These are phyloP conservation scores for Arctia plantaginis DNA, from an alignment of 2,888 invertebrate species.

Conservation along the genomic window DNA sequence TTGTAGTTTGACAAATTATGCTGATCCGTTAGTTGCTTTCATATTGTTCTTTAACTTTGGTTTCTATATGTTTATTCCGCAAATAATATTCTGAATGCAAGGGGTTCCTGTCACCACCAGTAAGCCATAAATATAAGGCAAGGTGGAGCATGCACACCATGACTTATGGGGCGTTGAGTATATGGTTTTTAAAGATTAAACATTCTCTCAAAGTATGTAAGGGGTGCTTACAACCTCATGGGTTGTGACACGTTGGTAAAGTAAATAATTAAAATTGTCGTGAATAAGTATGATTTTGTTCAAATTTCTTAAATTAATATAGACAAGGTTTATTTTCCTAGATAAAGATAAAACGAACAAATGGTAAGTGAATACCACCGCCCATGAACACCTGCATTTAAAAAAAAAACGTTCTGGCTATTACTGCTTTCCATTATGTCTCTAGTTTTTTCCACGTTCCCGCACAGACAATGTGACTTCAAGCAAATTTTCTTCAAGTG, in stretches of 20 bases:
- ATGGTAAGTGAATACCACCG: too few species aligned
- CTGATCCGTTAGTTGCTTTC: not conserved
- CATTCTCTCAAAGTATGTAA: constrained; percentile 31
- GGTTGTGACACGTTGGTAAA: not conserved
- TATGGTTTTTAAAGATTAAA: constrained; percentile 46
- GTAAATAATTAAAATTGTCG: not conserved
- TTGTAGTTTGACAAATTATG: not conserved
- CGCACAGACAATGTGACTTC: not conserved
- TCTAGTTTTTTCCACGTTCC: too few species aligned
- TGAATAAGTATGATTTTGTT: not conserved
- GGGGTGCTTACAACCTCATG: constrained; percentile 45
- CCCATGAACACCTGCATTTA: too few species aligned
- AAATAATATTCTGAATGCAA: constrained; percentile 17
- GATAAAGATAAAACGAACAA: too few species aligned
- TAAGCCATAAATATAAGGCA: constrained; percentile 68
- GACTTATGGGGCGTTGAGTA: constrained; percentile 55
- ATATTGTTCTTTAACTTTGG: not conserved
- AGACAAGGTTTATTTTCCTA: too few species aligned
- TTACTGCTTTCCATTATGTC: too few species aligned
- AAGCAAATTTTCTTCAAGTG: not conserved
- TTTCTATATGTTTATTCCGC: constrained; percentile 16
- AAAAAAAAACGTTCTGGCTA: not conserved
- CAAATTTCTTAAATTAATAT: too few species aligned
- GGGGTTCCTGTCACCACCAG: constrained; percentile 58
- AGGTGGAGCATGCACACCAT: constrained; percentile 58